phyloP scores from a whole-genome alignment of 1,140 invertebrate genomes.

The Phthorimaea operculella region DNA sequence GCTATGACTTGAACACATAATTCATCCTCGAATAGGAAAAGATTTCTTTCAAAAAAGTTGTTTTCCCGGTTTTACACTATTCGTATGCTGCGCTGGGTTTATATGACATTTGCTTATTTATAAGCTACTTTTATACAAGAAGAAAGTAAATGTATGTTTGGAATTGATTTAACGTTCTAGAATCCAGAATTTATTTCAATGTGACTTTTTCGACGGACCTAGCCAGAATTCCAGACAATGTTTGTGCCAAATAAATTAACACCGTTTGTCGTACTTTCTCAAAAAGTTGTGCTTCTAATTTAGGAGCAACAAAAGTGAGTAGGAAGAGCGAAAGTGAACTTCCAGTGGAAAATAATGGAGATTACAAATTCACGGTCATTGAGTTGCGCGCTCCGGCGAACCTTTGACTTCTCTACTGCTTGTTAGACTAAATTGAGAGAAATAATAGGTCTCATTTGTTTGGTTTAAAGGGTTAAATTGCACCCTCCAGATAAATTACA shows the following conservation, averaged over 20 bases:
- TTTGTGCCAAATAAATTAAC: not conserved
- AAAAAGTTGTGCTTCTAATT: constrained; percentile 3
- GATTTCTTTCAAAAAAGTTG: not conserved
- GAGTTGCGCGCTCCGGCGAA: constrained; percentile 54
- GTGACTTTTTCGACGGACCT: too few species aligned
- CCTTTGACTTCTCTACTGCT: constrained; percentile 56
- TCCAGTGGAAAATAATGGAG: constrained; percentile 61
- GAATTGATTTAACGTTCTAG: too few species aligned
- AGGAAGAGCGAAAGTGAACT: constrained; percentile 40
- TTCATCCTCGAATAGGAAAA: constrained; percentile 13
- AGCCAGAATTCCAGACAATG: too few species aligned
- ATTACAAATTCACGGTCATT: constrained; percentile 65
- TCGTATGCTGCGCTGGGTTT: too few species aligned
- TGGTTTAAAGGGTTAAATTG: constrained; percentile 50
- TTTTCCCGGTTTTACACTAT: too few species aligned
- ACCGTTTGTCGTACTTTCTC: not conserved
- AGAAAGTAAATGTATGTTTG: too few species aligned
- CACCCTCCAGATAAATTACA: constrained; percentile 30
- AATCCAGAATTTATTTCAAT: too few species aligned
- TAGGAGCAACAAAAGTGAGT: constrained; percentile 36
- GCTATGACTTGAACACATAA: constrained; percentile 19
- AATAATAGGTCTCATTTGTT: constrained; percentile 65
- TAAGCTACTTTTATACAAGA: too few species aligned
- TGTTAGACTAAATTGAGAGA: constrained; percentile 65
- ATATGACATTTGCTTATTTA: too few species aligned